Conservation (phyloP, 1,140 invertebrate species). For the Drosophila takahashii region DNA sequence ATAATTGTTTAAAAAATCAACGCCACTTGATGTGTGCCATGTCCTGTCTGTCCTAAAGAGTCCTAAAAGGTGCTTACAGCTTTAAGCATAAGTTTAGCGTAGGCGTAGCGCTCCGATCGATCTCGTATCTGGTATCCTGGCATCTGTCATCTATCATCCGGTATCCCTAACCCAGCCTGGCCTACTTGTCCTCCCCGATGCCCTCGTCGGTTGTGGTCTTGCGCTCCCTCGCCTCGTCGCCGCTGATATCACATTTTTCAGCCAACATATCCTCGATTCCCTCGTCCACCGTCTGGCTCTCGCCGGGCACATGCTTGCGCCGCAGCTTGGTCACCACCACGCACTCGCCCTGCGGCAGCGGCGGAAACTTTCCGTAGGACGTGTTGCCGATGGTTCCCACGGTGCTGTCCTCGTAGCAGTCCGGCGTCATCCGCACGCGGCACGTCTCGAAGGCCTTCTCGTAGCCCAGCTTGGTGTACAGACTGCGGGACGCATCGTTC, state of each 20-base stretch:
- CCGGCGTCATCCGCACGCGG: constrained; percentile 90
- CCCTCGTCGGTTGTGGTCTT: constrained; percentile 82
- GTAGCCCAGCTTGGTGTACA: constrained; percentile 92
- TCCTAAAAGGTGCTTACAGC: constrained; percentile 52
- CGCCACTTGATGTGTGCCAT: constrained; percentile 68
- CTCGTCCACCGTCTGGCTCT: constrained; percentile 71
- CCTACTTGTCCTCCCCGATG: constrained; percentile 82
- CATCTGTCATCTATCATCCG: too few species aligned
- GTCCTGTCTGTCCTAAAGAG: constrained; percentile 46
- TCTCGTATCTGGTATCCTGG: constrained; percentile 8
- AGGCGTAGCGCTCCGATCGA: constrained; percentile 57
- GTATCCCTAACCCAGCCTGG: constrained; percentile 29
- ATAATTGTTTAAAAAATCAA: constrained; percentile 82
- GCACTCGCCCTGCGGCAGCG: constrained; percentile 69
- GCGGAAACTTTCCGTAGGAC: constrained; percentile 73
- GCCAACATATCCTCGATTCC: constrained; percentile 84
- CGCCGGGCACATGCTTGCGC: constrained; percentile 66
- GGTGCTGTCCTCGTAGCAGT: constrained; percentile 71
- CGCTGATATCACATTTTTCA: constrained; percentile 85
- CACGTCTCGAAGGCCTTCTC: constrained; percentile 91
- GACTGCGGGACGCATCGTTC: constrained; percentile 92
- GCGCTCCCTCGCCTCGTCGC: constrained; percentile 73
- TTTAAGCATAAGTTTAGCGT: constrained; percentile 53
- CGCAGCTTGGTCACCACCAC: constrained; percentile 46
- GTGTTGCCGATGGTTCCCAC: constrained; percentile 72